Base-by-base conservation (phyloP, 2,888 invertebrate species). In the Lasius fuliginosus region DNA sequence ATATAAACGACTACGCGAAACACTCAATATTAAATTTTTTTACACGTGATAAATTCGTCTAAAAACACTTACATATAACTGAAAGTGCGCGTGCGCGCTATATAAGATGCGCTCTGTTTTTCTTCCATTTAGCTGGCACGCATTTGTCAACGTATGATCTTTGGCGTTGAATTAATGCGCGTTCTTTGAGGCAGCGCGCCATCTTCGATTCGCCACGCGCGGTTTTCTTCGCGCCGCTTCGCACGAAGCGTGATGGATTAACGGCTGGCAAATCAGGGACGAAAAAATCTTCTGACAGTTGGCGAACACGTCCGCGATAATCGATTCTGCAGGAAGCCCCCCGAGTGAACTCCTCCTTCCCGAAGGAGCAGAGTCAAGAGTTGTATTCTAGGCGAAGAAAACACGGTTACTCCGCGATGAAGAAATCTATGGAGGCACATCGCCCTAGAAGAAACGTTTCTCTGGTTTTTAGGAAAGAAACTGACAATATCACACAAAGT, bases 121-220 rank as follows among this genome's bases (percentile, higher is more conserved):
- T 71, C 71, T 62, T 81, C 46, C 36, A 60, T 60, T 81, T 60
- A 81, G 79, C 69, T 46, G 71, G 33, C 79, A 18, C 71, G 85
- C 84, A 87, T 89, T 88, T 85, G 85, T 87, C 89, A 90, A 71
- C 87, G 83, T 62, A 86, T 85, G 81, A 90, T 88, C 83, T 74
- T 75, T 53, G 64, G 85, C 77, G 86, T 88, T 89, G 84, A 90
- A 90, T 90, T 88, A 89, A 91, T 86, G 91, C 91, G 77, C 79
- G 81, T 90, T 91, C 90, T 90, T 90, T 85, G 87, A 79, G 62
- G 69, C 62, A 53, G 53, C 82, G 65, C 69, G 82, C 86, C 85
- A 91, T 90, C 90, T 91, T 86, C 88, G 91, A 90, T 90, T 90
- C 88, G 90, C 85, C 90, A 86, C 90, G 88, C 87, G 87, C 85